A percentile compares a stretch with the other conserved stretches of the same genome.
phyloP scores from a whole-genome alignment of 2,797 vertebrate species.

The Lagodon rhomboides region DNA sequence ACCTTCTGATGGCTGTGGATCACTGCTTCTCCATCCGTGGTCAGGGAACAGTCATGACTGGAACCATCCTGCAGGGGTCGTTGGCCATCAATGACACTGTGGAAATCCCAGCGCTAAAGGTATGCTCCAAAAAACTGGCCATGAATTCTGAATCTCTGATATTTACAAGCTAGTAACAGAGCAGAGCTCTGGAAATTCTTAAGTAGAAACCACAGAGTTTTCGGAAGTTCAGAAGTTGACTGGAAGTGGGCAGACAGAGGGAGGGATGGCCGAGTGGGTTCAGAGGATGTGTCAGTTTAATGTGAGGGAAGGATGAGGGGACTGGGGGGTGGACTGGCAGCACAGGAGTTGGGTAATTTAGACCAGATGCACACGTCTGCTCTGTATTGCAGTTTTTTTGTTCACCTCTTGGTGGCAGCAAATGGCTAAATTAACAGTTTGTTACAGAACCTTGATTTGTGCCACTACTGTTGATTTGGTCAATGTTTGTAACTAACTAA shows the following conservation, averaged over 20 bases:
- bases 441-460: not conserved
- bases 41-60: constrained; percentile 99
- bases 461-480: constrained; percentile 4
- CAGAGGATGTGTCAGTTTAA: constrained; percentile 77
- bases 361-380: constrained; percentile 87
- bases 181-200: constrained; percentile 28
- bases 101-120: constrained; percentile 98
- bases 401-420: constrained; percentile 82
- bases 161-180: constrained; percentile 38
- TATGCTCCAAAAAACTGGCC: constrained; percentile 67
- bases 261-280: constrained; percentile 47
- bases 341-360: constrained; percentile 85
- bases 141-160: constrained; percentile 26
- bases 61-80: constrained; percentile 96
- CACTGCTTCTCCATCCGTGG: constrained; percentile 99
- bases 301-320: constrained; percentile 69
- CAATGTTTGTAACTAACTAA: not conserved
- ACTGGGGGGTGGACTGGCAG: constrained; percentile 81
- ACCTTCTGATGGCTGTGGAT: constrained; percentile 97
- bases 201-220: constrained; percentile 45
- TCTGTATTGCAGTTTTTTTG: constrained; percentile 39
- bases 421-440: constrained; percentile 55
- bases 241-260: constrained; percentile 54
- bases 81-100: constrained; percentile 93
- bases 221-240: constrained; percentile 83